phyloP scores from a whole-genome alignment of 2,888 invertebrate species.

The Tetramorium bicarinatum region DNA sequence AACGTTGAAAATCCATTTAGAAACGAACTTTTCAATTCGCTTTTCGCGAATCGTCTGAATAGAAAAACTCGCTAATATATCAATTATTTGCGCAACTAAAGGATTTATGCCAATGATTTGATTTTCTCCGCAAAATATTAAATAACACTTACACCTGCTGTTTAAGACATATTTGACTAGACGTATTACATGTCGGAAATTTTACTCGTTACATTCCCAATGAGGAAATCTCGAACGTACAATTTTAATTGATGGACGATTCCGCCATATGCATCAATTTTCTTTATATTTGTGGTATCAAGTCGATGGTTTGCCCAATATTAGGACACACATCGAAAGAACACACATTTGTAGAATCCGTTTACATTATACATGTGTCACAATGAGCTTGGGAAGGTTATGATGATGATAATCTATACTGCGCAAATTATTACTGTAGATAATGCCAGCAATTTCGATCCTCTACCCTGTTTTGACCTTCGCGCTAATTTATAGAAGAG shows the following conservation, averaged over 20 bases:
- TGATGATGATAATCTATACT: conserved; percentile 49
- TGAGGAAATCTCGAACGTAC: conserved; percentile 15
- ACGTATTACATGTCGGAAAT: conserved; percentile 25
- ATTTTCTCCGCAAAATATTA: conserved; percentile 17
- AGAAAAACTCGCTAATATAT: neutral
- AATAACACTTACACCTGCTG: neutral
- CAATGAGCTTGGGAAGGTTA: conserved; percentile 43
- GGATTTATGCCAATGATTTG: neutral
- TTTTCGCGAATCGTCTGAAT: neutral
- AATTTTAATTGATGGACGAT: conserved; percentile 25
- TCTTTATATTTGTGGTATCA: conserved; percentile 24
- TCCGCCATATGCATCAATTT: conserved; percentile 24
- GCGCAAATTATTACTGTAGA: conserved; percentile 39
- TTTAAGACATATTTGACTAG: conserved; percentile 41
- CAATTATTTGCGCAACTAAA: conserved; percentile 1
- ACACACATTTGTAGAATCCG: conserved; percentile 29
- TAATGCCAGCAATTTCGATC: conserved; percentile 51
- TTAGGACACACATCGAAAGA: conserved; percentile 8
- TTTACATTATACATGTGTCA: conserved; percentile 15
- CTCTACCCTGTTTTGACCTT: conserved; percentile 54
- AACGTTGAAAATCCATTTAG: conserved; percentile 9
- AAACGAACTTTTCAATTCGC: neutral
- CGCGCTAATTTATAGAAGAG: conserved; percentile 47
- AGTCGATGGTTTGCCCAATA: conserved; percentile 15
- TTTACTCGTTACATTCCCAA: conserved; percentile 25